Evolutionary conservation across 2,797 vertebrate genomes (phyloP), one percentile per base, ranked within the genome.

Genomic region (Notoglanidium macrostoma): DNA sequence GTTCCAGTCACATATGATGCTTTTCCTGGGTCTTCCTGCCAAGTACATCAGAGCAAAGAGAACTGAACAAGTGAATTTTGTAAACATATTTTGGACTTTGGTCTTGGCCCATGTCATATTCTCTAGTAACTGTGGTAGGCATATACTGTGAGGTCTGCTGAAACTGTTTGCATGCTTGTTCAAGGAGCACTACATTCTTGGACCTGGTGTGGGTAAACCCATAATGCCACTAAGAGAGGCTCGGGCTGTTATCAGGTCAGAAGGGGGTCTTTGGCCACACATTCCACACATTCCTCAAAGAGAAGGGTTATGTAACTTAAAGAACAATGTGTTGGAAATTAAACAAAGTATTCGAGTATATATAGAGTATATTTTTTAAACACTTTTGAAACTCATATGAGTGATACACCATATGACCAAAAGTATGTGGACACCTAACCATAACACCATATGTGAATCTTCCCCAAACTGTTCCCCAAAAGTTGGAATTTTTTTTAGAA

Each of bases 271-370:
- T 90, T 88, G 67, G 87, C 90, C 91, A 87, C 88, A 94, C 92
- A 95, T 95, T 95, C 95, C 94, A 93, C 92, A 94, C 91, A 90
- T 93, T 91, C 90, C 92, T 89, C 92, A 91, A 91, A 92, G 88
- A 74, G 55, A 85, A 26, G 8, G 15, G 8, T 29, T 89, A 89
- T 91, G 89, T 90, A 90, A 73, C 82, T 92, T 51, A 65, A 81
- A 46, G 35, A 81, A 4, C 4, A 0, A 40, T 35, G 29, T 55
- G 76, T 55, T 55, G 17, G 5, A 49, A 76, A 51, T 40, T 73
- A 73, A 73, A 49, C 5, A 10, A 49, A 49, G 46, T 49, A 49
- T 49, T 49, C 9, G 3, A 49, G 9, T 49, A 10, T 49, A 49
- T 49, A 10, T 49, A 49, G 46, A 10, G 46, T 6, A 7, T 49